A percentile compares a stretch with the other conserved stretches of the same genome.
Evolutionary conservation across 1,140 invertebrate genomes (phyloP).

Genomic region (Ips nitidus): DNA sequence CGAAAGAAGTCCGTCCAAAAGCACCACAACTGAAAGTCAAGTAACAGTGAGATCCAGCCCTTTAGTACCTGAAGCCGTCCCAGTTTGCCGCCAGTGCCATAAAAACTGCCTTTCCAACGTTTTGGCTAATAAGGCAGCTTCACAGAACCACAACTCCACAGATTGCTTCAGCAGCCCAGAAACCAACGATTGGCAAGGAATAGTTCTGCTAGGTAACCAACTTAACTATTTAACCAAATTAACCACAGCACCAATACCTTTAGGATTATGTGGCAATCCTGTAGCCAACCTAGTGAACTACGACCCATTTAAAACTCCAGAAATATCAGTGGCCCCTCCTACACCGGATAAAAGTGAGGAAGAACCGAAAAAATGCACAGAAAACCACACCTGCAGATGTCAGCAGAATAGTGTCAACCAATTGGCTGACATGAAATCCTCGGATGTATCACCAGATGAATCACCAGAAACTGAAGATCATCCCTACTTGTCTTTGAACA

Average conservation of each 20-base stretch:
- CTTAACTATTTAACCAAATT: background rate
- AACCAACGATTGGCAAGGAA: constrained; percentile 59
- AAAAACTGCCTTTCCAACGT: constrained; percentile 65
- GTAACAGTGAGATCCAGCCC: constrained; percentile 70
- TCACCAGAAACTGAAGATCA: constrained; percentile 60
- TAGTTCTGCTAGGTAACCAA: constrained; percentile 63
- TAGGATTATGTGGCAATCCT: constrained; percentile 55
- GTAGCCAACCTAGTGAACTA: constrained; percentile 64
- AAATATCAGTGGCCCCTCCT: constrained; percentile 74
- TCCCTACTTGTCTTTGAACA: constrained; percentile 58
- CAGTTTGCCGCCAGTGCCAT: constrained; percentile 71
- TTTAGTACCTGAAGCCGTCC: constrained; percentile 61
- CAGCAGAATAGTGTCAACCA: background rate
- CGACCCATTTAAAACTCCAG: constrained; percentile 59
- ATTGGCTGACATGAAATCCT: background rate
- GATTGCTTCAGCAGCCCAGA: background rate
- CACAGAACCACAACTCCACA: background rate
- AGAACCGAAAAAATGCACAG: background rate
- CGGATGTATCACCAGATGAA: constrained; percentile 56
- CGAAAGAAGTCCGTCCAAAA: constrained; percentile 66
- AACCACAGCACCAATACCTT: background rate
- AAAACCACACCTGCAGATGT: background rate
- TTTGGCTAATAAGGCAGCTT: constrained; percentile 17
- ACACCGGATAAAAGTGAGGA: constrained; percentile 61
- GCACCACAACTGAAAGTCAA: constrained; percentile 72